Evolutionary conservation across 2,113 vertebrate genomes (phyloP), one percentile per base, ranked within the genome.

Genomic region (Macquaria australasica): DNA sequence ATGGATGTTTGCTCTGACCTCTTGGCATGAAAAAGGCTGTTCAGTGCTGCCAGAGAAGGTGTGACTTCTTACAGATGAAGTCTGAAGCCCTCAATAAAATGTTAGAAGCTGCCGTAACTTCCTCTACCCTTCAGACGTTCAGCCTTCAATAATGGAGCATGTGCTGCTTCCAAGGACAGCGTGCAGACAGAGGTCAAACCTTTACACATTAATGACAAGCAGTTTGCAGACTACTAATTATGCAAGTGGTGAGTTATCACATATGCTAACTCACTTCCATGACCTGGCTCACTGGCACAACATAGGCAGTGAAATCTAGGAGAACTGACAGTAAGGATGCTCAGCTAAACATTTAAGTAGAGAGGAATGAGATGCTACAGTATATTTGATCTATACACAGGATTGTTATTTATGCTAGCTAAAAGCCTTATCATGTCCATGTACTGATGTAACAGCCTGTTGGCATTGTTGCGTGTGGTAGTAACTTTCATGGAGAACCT

Each of bases 31-130:
- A 10, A 79, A 28, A 62, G 23, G 11, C 34, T 41, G 16, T 23
- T 59, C 51, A 25, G 68, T 9, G 55, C 50, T 74, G 56, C 20
- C 11, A 16, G 16, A 50, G 20, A 56, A 63, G 55, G 6, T 63
- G 25, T 56, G 18, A 79, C 16, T 25, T 63, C 34, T 68, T 41
- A 21, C 8, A 64, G n/a, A 67, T 56, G 51, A 70, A 77, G 31
- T 73, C 23, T 28, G 78, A 81, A 66, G 25, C 34, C 15, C 34
- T 10, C 11, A 63, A 50, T 20, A 31, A 64, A 58, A 41, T 43
- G 15, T 25, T 63, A 43, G 15, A 77, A 53, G 43, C 1, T 66
- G 48, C 70, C n/a, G 20, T 5, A 69, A 73, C 71, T 41, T 79
- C 56, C 75, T 64, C 48, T 64, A 70, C 50, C 51, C 50, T 70